Conservation (phyloP, 2,797 vertebrate genomes). For the Galago senegalensis region DNA sequence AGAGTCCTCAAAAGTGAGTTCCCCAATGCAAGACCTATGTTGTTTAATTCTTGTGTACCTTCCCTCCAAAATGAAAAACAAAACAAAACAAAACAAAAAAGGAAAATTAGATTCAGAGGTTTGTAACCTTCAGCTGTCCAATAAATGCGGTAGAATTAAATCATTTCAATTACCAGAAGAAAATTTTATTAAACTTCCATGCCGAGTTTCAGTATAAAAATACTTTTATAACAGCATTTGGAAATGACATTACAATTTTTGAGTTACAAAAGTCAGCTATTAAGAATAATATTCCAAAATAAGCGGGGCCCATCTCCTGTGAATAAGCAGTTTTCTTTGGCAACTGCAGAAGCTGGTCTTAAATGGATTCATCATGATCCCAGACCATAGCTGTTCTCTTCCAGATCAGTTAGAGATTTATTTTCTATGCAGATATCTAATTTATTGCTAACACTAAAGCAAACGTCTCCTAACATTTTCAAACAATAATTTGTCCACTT, state of each 20-base stretch:
- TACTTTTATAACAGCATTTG: slow-evolving; percentile 62
- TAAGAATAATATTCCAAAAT: slow-evolving; percentile 68
- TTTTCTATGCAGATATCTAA: slow-evolving; percentile 3
- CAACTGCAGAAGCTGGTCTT: slow-evolving; percentile 1
- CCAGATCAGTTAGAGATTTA: slow-evolving; percentile 1
- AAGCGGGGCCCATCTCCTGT: neutral
- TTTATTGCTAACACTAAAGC: slow-evolving; percentile 43
- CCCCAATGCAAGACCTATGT: neutral
- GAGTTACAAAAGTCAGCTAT: slow-evolving; percentile 71
- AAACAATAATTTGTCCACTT: slow-evolving; percentile 25
- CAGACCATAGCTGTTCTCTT: neutral
- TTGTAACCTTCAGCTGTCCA: neutral
- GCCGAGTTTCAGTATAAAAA: slow-evolving; percentile 74
- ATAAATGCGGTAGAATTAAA: slow-evolving; percentile 29
- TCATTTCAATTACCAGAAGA: slow-evolving; percentile 64
- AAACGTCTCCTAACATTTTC: neutral
- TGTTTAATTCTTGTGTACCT: neutral
- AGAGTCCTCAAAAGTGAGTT: neutral
- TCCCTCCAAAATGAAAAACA: neutral
- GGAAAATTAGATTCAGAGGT: neutral
- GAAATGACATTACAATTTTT: slow-evolving; percentile 56
- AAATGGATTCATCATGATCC: neutral
- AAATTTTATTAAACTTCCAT: slow-evolving; percentile 69
- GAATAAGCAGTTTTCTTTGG: slow-evolving; percentile 67
- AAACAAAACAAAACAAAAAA: neutral